These are phyloP conservation scores for Hermaeophaga mercurialis DNA, from an alignment of 2,888 invertebrate species.

Conservation along the genomic window DNA sequence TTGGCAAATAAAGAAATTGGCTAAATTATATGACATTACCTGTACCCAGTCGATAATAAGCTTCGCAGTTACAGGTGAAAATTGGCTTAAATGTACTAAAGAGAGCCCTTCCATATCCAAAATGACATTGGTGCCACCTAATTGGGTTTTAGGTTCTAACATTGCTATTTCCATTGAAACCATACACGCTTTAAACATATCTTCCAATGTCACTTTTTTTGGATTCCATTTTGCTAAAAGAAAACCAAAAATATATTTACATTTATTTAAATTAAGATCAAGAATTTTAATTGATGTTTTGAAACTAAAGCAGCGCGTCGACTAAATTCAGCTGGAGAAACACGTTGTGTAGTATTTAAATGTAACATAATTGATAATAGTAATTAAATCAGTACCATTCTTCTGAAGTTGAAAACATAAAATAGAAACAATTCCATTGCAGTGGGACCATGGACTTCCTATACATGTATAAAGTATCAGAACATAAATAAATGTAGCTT, in stretches of 20 bases:
- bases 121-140: slow-evolving; percentile 74
- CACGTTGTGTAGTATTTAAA: no score
- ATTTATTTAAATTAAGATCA: not conserved
- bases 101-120: slow-evolving; percentile 78
- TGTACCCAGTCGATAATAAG: slow-evolving; percentile 75
- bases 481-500: no score
- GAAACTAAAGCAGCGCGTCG: no score
- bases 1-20: no score
- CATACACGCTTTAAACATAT: slow-evolving; percentile 74
- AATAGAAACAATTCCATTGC: no score
- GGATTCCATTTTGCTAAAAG: slow-evolving; percentile 75
- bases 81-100: slow-evolving; percentile 73
- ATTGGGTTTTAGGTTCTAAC: slow-evolving; percentile 79
- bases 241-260: slow-evolving; percentile 6
- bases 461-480: no score
- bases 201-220: slow-evolving; percentile 67
- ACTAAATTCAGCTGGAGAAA: no score
- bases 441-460: no score
- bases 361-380: no score
- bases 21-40: slow-evolving; percentile 57
- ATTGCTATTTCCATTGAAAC: slow-evolving; percentile 75
- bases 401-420: no score
- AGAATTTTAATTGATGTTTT: no score
- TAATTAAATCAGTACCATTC: no score
- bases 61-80: slow-evolving; percentile 78